Percentiles rank a stretch among this genome's conserved stretches.
These are phyloP conservation scores for honey bee (Apis mellifera) DNA, from an alignment of 1,140 invertebrate genomes.

Conservation along the genomic window Amel_HAv3.1 CM009931.2:25321501-25322000, in stretches of 20 bases:
- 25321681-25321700: conserved; percentile 34
- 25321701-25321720: conserved; percentile 11
- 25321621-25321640: not conserved
- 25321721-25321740: conserved; percentile 20
- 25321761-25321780: conserved; percentile 2
- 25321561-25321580: not conserved
- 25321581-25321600: not conserved
- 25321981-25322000: no score
- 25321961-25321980: no score
- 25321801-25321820: not conserved
- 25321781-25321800: conserved; percentile 9
- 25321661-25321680: conserved; percentile 35
- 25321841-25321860: not conserved
- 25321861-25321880: not conserved
- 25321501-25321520: not conserved
- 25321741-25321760: conserved; percentile 11
- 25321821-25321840: conserved; percentile 14
- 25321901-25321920: not conserved
- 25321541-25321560: not conserved
- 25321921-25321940: not conserved
- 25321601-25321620: not conserved
- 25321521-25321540: not conserved
- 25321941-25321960: no score
- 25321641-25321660: not conserved
- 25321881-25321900: not conserved